Evolutionary conservation across 2,113 vertebrate species (phyloP).

Genomic region (Lepus americanus): DNA sequence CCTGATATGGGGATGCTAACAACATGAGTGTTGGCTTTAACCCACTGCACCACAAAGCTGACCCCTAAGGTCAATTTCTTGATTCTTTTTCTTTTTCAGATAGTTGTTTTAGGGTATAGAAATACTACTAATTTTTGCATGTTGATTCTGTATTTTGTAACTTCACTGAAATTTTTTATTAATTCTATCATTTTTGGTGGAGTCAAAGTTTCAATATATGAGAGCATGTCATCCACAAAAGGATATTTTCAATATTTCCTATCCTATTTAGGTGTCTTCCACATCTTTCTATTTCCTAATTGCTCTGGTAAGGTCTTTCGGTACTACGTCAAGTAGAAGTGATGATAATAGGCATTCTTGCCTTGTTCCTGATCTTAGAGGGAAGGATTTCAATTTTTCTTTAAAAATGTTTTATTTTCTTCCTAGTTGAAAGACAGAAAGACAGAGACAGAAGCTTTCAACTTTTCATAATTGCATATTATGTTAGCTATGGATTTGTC

Average conservation of each 20-base stretch:
- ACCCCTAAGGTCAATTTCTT: neutral
- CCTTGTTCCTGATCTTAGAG: neutral
- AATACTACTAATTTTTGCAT: neutral
- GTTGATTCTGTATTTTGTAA: neutral
- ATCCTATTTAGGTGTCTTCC: neutral
- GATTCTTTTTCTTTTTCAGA: neutral
- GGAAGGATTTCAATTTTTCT: neutral
- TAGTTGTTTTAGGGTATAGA: neutral
- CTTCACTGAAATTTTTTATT: neutral
- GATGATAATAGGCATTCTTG: neutral
- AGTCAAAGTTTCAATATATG: neutral
- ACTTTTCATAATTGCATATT: neutral
- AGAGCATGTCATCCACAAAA: neutral
- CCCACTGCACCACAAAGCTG: no score
- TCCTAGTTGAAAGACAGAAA: no score
- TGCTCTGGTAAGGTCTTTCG: neutral
- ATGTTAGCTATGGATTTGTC: neutral
- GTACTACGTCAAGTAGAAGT: neutral
- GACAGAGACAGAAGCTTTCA: neutral
- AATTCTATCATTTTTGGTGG: neutral
- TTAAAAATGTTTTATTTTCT: no score
- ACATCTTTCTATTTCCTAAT: neutral
- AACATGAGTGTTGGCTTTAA: no score
- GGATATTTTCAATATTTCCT: neutral
- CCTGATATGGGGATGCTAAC: no score